Conservation (phyloP, 2,888 invertebrate genomes). For the Pollenia amentaria region DNA sequence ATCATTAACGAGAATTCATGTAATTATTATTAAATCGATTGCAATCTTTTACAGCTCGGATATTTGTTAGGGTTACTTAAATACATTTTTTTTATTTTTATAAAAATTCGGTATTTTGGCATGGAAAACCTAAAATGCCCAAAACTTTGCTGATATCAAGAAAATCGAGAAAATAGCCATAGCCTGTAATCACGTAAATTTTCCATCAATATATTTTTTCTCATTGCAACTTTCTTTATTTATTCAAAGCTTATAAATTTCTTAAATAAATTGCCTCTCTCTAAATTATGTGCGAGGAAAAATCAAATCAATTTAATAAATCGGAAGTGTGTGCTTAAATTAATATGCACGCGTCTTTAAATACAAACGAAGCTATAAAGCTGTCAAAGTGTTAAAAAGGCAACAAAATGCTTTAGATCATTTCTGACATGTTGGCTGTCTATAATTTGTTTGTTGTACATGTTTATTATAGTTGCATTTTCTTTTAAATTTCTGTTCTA, state of each 20-base stretch:
- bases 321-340: slow-evolving; percentile 32
- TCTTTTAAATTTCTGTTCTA: slow-evolving; percentile 8
- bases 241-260: slow-evolving; percentile 2
- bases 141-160: no score
- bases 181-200: no score
- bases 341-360: slow-evolving; percentile 20
- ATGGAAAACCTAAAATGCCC: no score
- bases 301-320: slow-evolving; percentile 1
- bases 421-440: slow-evolving; percentile 29
- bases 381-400: slow-evolving; percentile 51
- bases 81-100: no score
- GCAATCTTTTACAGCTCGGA: no score
- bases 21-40: no score
- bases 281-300: slow-evolving; percentile 8
- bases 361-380: slow-evolving; percentile 45
- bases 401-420: slow-evolving; percentile 42
- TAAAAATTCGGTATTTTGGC: no score
- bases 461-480: slow-evolving; percentile 22
- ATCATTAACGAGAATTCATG: no score
- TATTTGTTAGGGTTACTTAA: no score
- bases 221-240: no score
- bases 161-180: no score
- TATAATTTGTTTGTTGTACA: slow-evolving; percentile 31
- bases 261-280: slow-evolving; percentile 14
- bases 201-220: no score